Base-by-base conservation (phyloP, 1,140 invertebrate species). In the Drosophila orena region DNA sequence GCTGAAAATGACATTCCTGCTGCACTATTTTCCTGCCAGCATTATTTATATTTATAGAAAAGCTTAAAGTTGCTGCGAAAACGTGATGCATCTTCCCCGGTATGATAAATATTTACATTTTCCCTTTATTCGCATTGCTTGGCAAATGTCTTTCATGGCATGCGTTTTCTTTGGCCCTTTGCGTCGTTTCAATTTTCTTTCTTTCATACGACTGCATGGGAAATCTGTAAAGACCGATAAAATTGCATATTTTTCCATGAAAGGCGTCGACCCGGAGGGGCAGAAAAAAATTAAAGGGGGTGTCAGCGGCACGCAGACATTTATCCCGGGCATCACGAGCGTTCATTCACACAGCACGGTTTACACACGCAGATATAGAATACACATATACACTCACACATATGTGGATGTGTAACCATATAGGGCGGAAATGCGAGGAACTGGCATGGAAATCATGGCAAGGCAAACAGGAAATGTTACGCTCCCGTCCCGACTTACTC, bases 141-240 rank as follows among this genome's bases (percentile, higher is more conserved):
- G 68, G 65, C 79, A 89, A 83, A 84, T 84, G 84, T 84, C 79
- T 89, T 89, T 89, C 61, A 80, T 70, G 72, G 68, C 53, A 73
- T 66, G 79, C 66, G 46, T 52, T 72, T 76, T 78, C 66, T 56
- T 73, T 27, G 43, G 30, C 44, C 43, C 61, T 60, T 64, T 80
- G 47, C 56, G 47, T 35, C 54, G 35, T 55, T 69, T 57, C 47
- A 40, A 52, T 47, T 74, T 57, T 43, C 54, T 59, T 68, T 60
- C 17, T 52, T 56, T 30, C 34, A n/a, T 50, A 30, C 43, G 35
- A 30, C 27, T 53, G 43, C 65, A 61, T 74, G 72, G 77, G 24
- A 90, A 89, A 89, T 89, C 84, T 89, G 84, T 89, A 90, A 89
- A 80, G 84, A 89, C 85, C 84, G 84, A 89, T 89, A 89, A 89